Evolutionary conservation across 1,140 invertebrate species (phyloP).

Genomic region (Psix sp.): DNA sequence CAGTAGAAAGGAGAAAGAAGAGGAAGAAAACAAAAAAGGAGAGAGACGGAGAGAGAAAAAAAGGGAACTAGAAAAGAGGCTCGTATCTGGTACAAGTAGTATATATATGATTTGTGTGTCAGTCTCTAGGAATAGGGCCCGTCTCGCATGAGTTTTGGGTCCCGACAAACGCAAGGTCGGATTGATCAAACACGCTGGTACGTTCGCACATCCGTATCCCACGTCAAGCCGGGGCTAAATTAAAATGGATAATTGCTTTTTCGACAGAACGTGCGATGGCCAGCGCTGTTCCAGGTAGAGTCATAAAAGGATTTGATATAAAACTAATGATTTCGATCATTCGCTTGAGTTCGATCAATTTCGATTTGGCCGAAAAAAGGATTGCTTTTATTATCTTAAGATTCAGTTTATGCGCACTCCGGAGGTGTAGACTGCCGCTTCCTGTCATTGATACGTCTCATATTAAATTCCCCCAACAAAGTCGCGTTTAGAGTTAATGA

Average conservation of each 20-base stretch:
- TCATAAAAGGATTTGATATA: constrained; percentile 65
- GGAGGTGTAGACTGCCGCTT: constrained; percentile 23
- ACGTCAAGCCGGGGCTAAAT: constrained; percentile 60
- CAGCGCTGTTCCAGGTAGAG: constrained; percentile 61
- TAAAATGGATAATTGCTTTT: constrained; percentile 66
- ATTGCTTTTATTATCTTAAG: constrained; percentile 36
- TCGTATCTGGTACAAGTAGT: constrained; percentile 30
- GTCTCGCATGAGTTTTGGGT: constrained; percentile 21
- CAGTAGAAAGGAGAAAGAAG: constrained; percentile 3
- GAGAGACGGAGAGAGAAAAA: constrained; percentile 3
- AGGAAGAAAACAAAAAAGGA: constrained; percentile 4
- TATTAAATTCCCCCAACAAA: constrained; percentile 35
- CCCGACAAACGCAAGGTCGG: constrained; percentile 61
- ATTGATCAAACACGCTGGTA: constrained; percentile 60
- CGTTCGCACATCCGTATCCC: constrained; percentile 56
- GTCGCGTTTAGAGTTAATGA: constrained; percentile 27
- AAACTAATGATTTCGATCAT: constrained; percentile 63
- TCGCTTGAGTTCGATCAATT: constrained; percentile 55
- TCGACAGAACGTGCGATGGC: constrained; percentile 51
- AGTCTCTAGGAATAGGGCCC: constrained; percentile 44
- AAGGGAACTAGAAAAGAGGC: background rate
- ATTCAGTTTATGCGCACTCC: constrained; percentile 13
- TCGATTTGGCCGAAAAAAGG: constrained; percentile 43
- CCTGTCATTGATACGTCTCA: constrained; percentile 47
- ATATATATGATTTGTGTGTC: constrained; percentile 63